phyloP scores from a whole-genome alignment of 2,113 vertebrate species.

The Gnathochromis pfefferi region DNA sequence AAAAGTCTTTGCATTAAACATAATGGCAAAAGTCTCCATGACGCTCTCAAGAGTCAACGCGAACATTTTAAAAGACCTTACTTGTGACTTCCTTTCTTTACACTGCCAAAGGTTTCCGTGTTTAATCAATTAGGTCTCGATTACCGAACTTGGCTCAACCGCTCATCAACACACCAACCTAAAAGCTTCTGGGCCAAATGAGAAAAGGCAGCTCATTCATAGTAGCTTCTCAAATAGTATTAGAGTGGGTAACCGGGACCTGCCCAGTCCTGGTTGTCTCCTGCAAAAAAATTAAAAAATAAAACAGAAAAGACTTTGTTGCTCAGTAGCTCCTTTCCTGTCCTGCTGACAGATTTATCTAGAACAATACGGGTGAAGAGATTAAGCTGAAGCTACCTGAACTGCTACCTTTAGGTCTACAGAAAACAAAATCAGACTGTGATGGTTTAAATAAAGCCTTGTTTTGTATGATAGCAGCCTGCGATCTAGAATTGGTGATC shows the following conservation, averaged over 20 bases:
- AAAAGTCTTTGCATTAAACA: not conserved
- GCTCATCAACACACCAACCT: conserved; percentile 49
- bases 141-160: conserved; percentile 42
- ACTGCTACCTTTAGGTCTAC: conserved; percentile 12
- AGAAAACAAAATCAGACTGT: not conserved
- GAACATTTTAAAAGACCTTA: not conserved
- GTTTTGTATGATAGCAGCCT: not conserved
- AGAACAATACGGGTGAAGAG: conserved; percentile 31
- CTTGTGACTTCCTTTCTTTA: conserved; percentile 2
- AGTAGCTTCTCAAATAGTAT: conserved; percentile 65
- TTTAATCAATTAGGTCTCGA: conserved; percentile 51
- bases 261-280: conserved; percentile 48
- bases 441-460: not conserved
- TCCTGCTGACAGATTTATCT: conserved; percentile 63
- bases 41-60: not conserved
- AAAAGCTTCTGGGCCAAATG: conserved; percentile 38
- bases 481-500: not conserved
- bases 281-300: not conserved
- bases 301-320: conserved; percentile 30
- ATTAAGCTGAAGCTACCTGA: conserved; percentile 33
- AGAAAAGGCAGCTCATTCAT: conserved; percentile 57
- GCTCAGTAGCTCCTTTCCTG: conserved; percentile 12
- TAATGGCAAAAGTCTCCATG: conserved; percentile 30
- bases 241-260: conserved; percentile 45
- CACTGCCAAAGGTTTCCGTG: conserved; percentile 9